A percentile compares a stretch with the other conserved stretches of the same genome.
Conservation (phyloP, 2,888 invertebrate species). For the Cancer borealis region DNA sequence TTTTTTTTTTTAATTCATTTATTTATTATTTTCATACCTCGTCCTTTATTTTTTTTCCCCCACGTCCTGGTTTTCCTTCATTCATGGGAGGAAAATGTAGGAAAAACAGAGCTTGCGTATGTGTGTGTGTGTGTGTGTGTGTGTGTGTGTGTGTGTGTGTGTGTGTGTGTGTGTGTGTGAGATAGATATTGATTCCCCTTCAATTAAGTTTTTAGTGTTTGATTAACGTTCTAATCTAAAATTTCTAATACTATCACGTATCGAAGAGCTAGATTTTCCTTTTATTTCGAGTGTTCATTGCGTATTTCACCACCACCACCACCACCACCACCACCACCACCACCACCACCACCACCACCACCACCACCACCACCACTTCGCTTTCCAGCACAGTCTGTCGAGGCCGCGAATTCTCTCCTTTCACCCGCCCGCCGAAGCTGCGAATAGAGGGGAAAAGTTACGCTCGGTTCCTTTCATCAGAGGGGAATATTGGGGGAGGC, state of each 20-base stretch:
- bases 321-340: constrained; percentile 30
- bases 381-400: background rate
- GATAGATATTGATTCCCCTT: too few species aligned
- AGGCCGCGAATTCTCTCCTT: background rate
- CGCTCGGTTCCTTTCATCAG: background rate
- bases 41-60: background rate
- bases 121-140: too few species aligned
- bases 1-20: background rate
- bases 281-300: background rate
- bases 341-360: constrained; percentile 15
- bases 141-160: too few species aligned
- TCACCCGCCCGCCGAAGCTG: background rate
- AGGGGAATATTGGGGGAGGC: constrained; percentile 23
- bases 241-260: background rate
- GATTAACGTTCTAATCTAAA: background rate
- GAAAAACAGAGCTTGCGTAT: background rate
- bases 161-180: too few species aligned
- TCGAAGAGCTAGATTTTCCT: background rate
- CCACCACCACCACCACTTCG: background rate
- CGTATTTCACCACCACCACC: background rate
- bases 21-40: background rate
- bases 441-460: background rate
- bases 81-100: background rate
- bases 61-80: background rate
- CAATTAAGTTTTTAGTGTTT: too few species aligned